phyloP scores from a whole-genome alignment of 2,888 invertebrate species.

The Scaeva pyrastri region DNA sequence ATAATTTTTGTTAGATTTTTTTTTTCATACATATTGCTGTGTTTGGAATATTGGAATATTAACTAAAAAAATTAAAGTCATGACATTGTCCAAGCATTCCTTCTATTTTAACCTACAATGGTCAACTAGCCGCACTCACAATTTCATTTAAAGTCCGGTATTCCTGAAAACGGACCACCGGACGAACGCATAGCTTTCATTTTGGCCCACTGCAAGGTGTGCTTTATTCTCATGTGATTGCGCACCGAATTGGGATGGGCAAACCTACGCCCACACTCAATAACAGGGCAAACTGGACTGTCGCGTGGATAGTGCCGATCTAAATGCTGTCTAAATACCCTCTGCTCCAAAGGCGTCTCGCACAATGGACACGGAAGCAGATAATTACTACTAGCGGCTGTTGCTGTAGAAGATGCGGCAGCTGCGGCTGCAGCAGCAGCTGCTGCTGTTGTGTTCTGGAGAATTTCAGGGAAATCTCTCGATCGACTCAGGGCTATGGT shows the following conservation, averaged over 20 bases:
- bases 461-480: constrained; percentile 82
- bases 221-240: constrained; percentile 94
- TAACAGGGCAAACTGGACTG: constrained; percentile 92
- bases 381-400: constrained; percentile 80
- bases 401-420: constrained; percentile 78
- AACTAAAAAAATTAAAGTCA: constrained; percentile 2
- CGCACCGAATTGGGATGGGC: constrained; percentile 94
- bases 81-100: constrained; percentile 52
- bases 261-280: constrained; percentile 90
- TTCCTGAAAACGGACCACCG: constrained; percentile 84
- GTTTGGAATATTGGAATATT: too few relatives aligned
- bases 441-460: constrained; percentile 83
- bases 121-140: constrained; percentile 80
- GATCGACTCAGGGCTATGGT: constrained; percentile 82
- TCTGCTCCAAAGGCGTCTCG: constrained; percentile 86
- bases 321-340: constrained; percentile 90
- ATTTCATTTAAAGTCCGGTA: constrained; percentile 84
- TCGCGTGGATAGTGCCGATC: constrained; percentile 94
- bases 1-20: too few relatives aligned
- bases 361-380: constrained; percentile 90
- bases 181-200: constrained; percentile 89
- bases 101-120: constrained; percentile 11
- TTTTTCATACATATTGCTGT: too few relatives aligned
- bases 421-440: constrained; percentile 82
- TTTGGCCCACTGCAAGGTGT: constrained; percentile 91